These are phyloP conservation scores for Melangyna quadrimaculata DNA, from an alignment of 2,888 invertebrate genomes.

Conservation along the genomic window DNA sequence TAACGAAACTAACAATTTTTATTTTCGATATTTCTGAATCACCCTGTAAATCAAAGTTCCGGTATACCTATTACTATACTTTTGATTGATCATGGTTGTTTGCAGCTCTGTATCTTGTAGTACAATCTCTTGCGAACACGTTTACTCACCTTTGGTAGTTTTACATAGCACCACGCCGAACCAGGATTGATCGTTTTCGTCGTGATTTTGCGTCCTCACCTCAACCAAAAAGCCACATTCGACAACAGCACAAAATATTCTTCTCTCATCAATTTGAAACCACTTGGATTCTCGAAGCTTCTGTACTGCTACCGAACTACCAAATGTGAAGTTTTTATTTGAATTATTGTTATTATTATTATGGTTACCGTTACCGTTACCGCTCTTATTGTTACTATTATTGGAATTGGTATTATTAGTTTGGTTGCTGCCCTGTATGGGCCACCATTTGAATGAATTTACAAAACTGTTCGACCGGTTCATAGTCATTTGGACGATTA, in stretches of 20 bases:
- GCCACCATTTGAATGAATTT: conserved; percentile 80
- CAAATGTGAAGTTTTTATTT: conserved; percentile 81
- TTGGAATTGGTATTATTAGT: conserved; percentile 37
- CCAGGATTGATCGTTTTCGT: conserved; percentile 81
- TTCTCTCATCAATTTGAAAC: conserved; percentile 87
- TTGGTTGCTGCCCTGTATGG: conserved; percentile 77
- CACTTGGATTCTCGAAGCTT: conserved; percentile 88
- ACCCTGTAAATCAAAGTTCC: conserved; percentile 15
- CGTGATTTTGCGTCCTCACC: conserved; percentile 82
- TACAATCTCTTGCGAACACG: no score
- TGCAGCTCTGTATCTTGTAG: background rate
- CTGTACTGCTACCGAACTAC: conserved; percentile 87
- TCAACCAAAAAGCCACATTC: conserved; percentile 88
- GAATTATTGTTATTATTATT: conserved; percentile 75
- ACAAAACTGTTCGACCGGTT: conserved; percentile 81
- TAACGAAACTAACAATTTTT: background rate
- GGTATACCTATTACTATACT: background rate
- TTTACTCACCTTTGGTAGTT: conserved; percentile 85
- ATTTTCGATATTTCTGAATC: background rate
- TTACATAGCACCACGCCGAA: conserved; percentile 88
- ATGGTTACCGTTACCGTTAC: conserved; percentile 79
- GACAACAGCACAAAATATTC: conserved; percentile 87
- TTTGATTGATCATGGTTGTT: background rate
- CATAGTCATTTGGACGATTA: conserved; percentile 73
- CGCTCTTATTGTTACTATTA: conserved; percentile 46